These are phyloP conservation scores for Anabas testudineus DNA, from an alignment of 2,797 vertebrate species.

Conservation along the genomic window DNA sequence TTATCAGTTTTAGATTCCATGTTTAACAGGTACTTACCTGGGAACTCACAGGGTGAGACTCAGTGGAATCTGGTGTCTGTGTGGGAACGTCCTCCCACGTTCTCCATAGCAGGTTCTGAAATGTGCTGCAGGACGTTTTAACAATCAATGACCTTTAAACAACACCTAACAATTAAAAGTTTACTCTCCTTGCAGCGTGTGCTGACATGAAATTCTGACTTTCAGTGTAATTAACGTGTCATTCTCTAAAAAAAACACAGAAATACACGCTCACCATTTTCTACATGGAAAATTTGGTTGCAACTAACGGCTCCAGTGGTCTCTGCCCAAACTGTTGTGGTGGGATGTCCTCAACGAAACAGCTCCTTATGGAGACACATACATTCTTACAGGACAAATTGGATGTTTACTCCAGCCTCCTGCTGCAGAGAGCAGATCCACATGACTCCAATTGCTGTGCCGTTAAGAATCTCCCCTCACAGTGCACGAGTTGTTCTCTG, in stretches of 20 bases:
- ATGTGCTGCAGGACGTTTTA: background rate
- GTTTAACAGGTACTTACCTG: background rate
- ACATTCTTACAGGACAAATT: constrained; percentile 6
- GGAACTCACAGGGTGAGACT: background rate
- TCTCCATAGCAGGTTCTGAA: background rate
- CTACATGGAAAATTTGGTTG: background rate
- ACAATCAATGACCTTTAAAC: background rate
- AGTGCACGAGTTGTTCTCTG: constrained; percentile 34
- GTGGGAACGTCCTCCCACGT: background rate
- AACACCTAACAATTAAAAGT: too few species aligned
- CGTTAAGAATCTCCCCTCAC: constrained; percentile 29
- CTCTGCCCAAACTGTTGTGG: background rate
- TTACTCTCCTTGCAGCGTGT: too few species aligned
- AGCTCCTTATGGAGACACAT: constrained; percentile 3
- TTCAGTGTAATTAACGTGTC: background rate
- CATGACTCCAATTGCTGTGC: constrained; percentile 73
- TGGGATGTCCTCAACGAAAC: background rate
- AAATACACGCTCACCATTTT: constrained; percentile 47
- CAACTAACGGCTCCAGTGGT: constrained; percentile 1
- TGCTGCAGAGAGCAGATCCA: constrained; percentile 39
- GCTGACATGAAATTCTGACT: background rate
- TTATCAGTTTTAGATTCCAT: background rate
- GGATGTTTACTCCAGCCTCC: constrained; percentile 18
- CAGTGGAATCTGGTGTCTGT: background rate
- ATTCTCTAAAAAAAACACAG: too few species aligned